These are phyloP conservation scores for Amaurobius ferox DNA, from an alignment of 2,888 invertebrate genomes.

Conservation along the genomic window DNA sequence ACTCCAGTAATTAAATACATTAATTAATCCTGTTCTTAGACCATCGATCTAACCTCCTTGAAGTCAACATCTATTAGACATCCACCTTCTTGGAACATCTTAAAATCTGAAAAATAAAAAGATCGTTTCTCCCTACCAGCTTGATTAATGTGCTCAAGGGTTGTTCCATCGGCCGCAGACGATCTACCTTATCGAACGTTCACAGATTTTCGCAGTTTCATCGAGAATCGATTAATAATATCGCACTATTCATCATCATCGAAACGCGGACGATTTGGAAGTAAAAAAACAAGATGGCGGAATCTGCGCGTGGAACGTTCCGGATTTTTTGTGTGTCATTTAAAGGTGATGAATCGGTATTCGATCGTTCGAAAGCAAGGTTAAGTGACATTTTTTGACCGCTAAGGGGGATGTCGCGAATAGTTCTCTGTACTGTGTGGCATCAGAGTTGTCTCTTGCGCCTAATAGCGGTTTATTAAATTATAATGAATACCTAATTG, in stretches of 20 bases:
- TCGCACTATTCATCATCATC: conserved; percentile 69
- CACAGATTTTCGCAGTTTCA: conserved; percentile 59
- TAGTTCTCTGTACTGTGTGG: conserved; percentile 21
- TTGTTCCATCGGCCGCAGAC: conserved; percentile 60
- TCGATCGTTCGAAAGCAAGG: conserved; percentile 57
- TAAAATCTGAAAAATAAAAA: neutral
- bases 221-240: conserved; percentile 71
- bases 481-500: conserved; percentile 42
- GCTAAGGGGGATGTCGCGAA: conserved; percentile 15
- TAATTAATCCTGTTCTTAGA: conserved; percentile 10
- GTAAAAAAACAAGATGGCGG: conserved; percentile 12
- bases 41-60: neutral
- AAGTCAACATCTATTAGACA: conserved; percentile 11
- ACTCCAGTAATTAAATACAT: conserved; percentile 28
- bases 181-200: conserved; percentile 62
- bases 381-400: conserved; percentile 67
- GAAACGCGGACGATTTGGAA: conserved; percentile 42
- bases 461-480: conserved; percentile 65
- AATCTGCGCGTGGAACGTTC: conserved; percentile 15
- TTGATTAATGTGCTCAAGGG: conserved; percentile 55
- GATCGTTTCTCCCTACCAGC: conserved; percentile 8
- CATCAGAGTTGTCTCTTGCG: conserved; percentile 18
- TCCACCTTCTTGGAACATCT: neutral
- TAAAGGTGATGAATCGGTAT: conserved; percentile 63
- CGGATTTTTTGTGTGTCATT: conserved; percentile 59